Evolutionary conservation across 2,797 vertebrate species (phyloP).

Genomic region (Acanthornis magna): DNA sequence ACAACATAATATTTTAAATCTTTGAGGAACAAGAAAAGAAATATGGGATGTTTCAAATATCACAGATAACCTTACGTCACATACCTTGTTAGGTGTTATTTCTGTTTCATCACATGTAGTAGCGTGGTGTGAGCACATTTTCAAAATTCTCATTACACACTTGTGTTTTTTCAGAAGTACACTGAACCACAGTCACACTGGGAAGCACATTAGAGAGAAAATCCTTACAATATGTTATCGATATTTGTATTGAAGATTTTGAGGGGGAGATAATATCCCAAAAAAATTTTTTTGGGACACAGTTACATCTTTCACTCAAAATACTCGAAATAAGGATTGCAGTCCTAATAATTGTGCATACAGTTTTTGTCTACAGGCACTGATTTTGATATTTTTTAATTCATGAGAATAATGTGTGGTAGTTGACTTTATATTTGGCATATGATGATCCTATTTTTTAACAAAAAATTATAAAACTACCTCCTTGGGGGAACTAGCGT

Average conservation of each 20-base stretch:
- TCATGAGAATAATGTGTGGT: not conserved
- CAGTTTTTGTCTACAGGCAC: not conserved
- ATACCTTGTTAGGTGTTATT: not conserved
- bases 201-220: not conserved
- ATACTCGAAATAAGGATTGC: not conserved
- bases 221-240: not conserved
- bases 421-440: not conserved
- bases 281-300: not conserved
- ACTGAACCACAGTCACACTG: not conserved
- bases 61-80: not conserved
- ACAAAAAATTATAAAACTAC: not conserved
- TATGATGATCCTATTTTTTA: not conserved
- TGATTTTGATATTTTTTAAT: not conserved
- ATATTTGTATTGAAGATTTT: not conserved
- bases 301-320: not conserved
- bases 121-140: not conserved
- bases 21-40: not conserved
- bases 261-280: not conserved
- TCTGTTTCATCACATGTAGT: not conserved
- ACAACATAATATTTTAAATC: not conserved
- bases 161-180: not conserved
- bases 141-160: not conserved
- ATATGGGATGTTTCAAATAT: not conserved
- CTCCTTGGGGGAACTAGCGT: not conserved
- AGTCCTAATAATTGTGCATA: not conserved